A percentile compares a stretch with the other conserved stretches of the same genome.
Evolutionary conservation across 2,113 vertebrate genomes (phyloP).

Genomic region (Toxostoma redivivum): DNA sequence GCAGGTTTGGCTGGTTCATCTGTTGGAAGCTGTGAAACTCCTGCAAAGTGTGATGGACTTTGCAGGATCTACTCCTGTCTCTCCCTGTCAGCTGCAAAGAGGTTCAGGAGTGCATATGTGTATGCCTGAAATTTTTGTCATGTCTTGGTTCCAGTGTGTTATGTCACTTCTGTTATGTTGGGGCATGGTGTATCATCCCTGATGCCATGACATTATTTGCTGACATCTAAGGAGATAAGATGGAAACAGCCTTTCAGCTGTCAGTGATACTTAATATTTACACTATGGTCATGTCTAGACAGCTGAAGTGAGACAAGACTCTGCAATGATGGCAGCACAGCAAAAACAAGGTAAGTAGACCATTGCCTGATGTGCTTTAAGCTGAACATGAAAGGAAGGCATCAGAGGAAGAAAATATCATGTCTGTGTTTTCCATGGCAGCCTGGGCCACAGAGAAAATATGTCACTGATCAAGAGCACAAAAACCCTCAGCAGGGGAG

Average conservation of each 20-base stretch:
- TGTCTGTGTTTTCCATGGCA: background rate
- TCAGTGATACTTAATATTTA: slow-evolving; percentile 1
- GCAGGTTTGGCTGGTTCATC: background rate
- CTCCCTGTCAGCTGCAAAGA: background rate
- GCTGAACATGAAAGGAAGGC: background rate
- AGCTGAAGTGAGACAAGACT: background rate
- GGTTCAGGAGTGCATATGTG: background rate
- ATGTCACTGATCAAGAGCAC: background rate
- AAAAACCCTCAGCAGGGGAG: background rate
- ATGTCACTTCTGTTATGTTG: background rate
- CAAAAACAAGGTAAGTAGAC: background rate
- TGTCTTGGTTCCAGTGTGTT: background rate
- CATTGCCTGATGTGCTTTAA: background rate
- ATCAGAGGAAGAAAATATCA: background rate
- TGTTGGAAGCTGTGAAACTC: background rate
- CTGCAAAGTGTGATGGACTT: background rate
- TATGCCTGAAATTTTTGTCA: background rate
- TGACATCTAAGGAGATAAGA: slow-evolving; percentile 13
- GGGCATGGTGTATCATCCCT: background rate
- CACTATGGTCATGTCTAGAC: background rate
- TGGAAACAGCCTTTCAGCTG: slow-evolving; percentile 12
- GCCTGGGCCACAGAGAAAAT: background rate
- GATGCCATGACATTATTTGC: background rate
- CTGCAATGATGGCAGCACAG: background rate
- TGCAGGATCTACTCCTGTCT: background rate